phyloP scores from a whole-genome alignment of 2,113 vertebrate genomes.

The Candoia aspera region DNA sequence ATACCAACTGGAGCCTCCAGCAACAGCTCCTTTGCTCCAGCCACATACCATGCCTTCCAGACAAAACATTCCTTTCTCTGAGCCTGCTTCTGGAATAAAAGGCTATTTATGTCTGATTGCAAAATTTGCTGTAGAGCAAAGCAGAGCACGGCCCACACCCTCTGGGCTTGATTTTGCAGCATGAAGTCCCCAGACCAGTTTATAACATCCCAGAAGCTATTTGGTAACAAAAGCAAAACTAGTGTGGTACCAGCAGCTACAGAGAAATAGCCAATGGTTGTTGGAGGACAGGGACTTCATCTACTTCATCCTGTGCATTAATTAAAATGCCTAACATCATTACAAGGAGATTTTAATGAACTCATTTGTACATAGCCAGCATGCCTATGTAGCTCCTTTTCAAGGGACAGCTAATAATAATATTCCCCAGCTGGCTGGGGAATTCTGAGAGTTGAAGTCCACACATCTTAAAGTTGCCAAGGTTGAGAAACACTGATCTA shows the following conservation, averaged over 20 bases:
- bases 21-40: conserved; percentile 31
- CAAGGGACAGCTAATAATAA: too few species aligned
- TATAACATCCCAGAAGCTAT: background rate
- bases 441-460: too few species aligned
- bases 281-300: background rate
- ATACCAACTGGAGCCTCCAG: background rate
- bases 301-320: background rate
- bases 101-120: conserved; percentile 32
- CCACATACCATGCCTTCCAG: conserved; percentile 20
- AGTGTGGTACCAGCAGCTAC: background rate
- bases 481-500: too few species aligned
- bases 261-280: background rate
- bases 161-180: background rate
- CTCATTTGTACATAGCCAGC: background rate
- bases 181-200: background rate
- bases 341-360: background rate
- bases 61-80: conserved; percentile 52
- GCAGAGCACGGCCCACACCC: background rate
- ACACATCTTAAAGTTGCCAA: too few species aligned
- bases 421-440: too few species aligned
- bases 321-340: background rate
- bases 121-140: conserved; percentile 19
- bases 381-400: too few species aligned
- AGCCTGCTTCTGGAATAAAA: background rate
- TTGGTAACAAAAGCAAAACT: background rate